Percentiles rank a stretch among this genome's conserved stretches.
These are phyloP conservation scores for Takifugu rubripes DNA, from an alignment of 2,797 vertebrate species.

Conservation along the genomic window DNA sequence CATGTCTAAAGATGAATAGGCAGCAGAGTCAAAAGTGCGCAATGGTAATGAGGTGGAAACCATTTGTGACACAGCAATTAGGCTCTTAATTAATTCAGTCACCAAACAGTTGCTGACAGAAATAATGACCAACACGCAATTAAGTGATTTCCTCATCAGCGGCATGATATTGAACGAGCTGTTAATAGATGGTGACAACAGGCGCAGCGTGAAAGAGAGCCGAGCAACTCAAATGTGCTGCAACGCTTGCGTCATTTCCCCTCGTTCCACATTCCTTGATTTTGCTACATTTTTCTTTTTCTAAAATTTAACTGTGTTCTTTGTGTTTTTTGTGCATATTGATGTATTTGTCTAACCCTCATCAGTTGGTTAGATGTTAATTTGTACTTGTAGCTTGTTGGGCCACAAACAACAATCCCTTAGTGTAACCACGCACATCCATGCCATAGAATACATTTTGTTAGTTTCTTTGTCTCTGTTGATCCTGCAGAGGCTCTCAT, in stretches of 20 bases:
- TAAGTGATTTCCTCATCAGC: constrained; percentile 43
- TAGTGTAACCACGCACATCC: too few species aligned
- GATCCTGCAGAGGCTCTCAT: background rate
- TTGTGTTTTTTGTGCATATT: background rate
- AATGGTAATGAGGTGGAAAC: constrained; percentile 38
- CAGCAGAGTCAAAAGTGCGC: constrained; percentile 49
- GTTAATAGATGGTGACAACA: constrained; percentile 56
- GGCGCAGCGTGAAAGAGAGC: constrained; percentile 42
- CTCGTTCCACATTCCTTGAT: constrained; percentile 8
- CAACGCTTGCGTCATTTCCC: constrained; percentile 20
- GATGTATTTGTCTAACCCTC: background rate
- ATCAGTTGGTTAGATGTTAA: too few species aligned
- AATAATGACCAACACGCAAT: constrained; percentile 43
- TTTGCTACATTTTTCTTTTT: too few species aligned
- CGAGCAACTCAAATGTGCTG: constrained; percentile 37
- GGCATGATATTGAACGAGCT: constrained; percentile 27
- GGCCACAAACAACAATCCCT: too few species aligned
- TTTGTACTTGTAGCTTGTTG: too few species aligned
- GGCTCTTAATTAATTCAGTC: constrained; percentile 54
- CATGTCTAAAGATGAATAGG: constrained; percentile 45
- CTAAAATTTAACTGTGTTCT: background rate
- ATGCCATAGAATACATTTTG: too few species aligned
- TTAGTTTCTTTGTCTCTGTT: background rate
- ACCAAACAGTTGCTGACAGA: constrained; percentile 51
- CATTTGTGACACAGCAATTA: constrained; percentile 49